Conservation (phyloP, 2,888 invertebrate species). For the Muschampia plurimacula region DNA sequence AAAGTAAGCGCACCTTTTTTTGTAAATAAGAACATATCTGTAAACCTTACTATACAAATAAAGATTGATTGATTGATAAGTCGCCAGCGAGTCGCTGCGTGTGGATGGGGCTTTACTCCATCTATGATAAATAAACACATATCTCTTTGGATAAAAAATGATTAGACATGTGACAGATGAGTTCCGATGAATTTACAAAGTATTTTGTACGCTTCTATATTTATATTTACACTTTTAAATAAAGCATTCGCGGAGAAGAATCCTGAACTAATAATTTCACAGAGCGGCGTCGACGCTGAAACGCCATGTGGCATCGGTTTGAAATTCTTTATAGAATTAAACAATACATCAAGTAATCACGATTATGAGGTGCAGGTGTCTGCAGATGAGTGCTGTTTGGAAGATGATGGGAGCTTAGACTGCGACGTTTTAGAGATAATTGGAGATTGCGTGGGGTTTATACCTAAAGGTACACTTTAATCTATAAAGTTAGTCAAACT, state of each 20-base stretch:
- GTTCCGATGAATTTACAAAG: constrained; percentile 34
- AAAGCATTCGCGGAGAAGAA: constrained; percentile 49
- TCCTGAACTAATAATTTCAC: constrained; percentile 50
- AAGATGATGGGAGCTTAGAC: constrained; percentile 50
- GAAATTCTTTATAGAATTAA: constrained; percentile 58
- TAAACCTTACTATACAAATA: no score
- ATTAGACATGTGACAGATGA: constrained; percentile 11
- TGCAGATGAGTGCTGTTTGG: constrained; percentile 68
- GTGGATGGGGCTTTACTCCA: no score
- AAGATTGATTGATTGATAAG: no score
- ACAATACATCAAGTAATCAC: constrained; percentile 58
- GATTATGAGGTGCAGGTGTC: constrained; percentile 60
- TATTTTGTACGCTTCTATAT: constrained; percentile 31
- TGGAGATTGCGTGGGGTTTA: constrained; percentile 55
- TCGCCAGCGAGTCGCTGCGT: no score
- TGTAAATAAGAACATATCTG: no score
- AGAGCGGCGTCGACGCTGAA: constrained; percentile 53
- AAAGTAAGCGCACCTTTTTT: no score
- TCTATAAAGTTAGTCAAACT: not conserved
- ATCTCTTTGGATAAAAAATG: no score
- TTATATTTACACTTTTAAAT: constrained; percentile 40
- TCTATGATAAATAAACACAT: no score
- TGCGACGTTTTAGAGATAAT: constrained; percentile 62
- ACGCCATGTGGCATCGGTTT: constrained; percentile 58
- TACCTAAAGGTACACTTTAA: constrained; percentile 57